Percentiles rank a stretch among this genome's conserved stretches.
These are phyloP conservation scores for Pangasius sanitwongsei DNA, from an alignment of 2,797 vertebrate species.

Conservation along the genomic window DNA sequence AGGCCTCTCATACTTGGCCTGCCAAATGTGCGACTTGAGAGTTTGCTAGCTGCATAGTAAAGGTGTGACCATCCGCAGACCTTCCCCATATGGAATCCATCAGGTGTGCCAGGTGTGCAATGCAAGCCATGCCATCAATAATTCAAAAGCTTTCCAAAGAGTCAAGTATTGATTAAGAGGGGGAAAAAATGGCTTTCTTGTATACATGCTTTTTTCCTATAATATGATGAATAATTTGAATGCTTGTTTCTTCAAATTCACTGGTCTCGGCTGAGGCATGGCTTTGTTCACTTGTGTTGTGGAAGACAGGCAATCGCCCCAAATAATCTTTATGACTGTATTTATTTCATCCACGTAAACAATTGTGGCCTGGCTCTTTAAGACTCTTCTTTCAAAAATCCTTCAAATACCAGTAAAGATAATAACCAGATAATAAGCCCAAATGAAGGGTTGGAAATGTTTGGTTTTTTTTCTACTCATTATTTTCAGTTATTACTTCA, in stretches of 20 bases:
- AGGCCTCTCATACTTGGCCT: neutral
- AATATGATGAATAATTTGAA: neutral
- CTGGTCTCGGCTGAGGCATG: neutral
- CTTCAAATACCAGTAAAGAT: neutral
- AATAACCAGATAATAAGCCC: neutral
- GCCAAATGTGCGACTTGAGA: neutral
- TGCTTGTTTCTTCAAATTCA: neutral
- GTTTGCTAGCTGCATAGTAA: neutral
- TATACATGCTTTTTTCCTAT: neutral
- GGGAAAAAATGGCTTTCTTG: neutral
- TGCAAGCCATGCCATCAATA: neutral
- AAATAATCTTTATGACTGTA: neutral
- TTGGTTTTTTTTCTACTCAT: neutral
- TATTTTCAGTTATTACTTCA: neutral
- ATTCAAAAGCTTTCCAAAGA: neutral
- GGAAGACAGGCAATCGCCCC: neutral
- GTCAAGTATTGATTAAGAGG: neutral
- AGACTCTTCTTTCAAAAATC: neutral
- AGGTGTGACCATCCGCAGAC: no score
- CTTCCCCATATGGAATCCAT: neutral
- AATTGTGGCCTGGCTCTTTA: neutral
- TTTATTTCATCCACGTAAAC: neutral
- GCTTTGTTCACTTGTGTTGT: neutral
- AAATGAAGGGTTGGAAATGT: neutral
- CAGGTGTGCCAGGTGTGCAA: neutral